phyloP scores from a whole-genome alignment of 2,113 vertebrate species.

The Syngnathoides biaculeatus region DNA sequence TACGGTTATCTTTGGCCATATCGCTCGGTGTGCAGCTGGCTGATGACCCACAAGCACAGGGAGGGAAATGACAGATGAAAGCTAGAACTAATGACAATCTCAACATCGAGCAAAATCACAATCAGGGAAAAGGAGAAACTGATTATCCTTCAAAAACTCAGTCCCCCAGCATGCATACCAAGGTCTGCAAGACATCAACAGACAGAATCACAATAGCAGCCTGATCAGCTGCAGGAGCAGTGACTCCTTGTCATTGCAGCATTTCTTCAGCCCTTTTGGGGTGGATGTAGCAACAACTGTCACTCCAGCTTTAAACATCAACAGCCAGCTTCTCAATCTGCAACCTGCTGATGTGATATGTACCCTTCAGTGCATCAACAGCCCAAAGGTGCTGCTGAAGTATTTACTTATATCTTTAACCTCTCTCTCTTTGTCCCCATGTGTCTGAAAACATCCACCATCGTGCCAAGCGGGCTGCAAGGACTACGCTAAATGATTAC shows the following conservation, averaged over 20 bases:
- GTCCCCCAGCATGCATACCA: no score
- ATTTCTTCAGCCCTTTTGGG: background rate
- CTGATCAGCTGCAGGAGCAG: background rate
- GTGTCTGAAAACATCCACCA: background rate
- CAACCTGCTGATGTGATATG: background rate
- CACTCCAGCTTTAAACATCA: background rate
- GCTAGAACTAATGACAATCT: no score
- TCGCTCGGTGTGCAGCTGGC: no score
- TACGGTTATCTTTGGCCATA: no score
- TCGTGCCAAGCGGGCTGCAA: background rate
- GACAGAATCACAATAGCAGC: background rate
- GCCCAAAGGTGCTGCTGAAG: background rate
- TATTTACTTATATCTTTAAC: background rate
- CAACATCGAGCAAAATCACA: no score
- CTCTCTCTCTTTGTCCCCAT: background rate
- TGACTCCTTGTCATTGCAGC: background rate
- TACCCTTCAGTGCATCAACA: background rate
- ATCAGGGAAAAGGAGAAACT: background rate
- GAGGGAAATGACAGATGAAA: background rate
- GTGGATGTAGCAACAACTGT: background rate
- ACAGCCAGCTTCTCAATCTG: background rate
- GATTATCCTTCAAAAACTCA: no score
- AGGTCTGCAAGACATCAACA: no score
- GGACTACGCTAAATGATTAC: background rate
- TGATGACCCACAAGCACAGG: background rate